Evolutionary conservation across 2,797 vertebrate species (phyloP), one percentile per base, ranked within the genome.

Genomic region (Momotus momota): DNA sequence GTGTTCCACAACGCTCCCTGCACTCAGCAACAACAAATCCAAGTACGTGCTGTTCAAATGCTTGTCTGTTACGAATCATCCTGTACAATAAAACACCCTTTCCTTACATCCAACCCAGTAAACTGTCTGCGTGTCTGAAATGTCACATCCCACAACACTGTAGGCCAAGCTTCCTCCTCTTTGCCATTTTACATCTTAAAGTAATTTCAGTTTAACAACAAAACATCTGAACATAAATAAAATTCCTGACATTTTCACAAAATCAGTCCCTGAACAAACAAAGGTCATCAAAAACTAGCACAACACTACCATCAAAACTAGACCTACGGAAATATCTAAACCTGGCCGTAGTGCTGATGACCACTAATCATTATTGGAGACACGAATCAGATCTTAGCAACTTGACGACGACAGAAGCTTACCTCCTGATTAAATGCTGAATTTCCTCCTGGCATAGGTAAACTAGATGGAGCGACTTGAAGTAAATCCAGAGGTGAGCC

Each of bases 401-500:
- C 31, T 8, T 26, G 41, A 45, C 13, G 69, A 62, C 2, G 23
- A 52, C 27, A 51, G 46, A 67, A 40, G 12, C 18, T 62, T 94
- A 98, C 98, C 98, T 98, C 98, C 87, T 98, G 98, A 86, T 98
- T 98, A 93, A 98, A 98, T 5, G 90, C 78, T 3, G 98, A 97
- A 94, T 97, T 98, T 90, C 98, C 98, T 10, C 98, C 98, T 2
- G 98, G 98, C 98, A 98, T 98, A 67, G 98, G 98, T 49, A 98
- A 97, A 83, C 97, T 97, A 66, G 98, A 98, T 26, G 98, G 98
- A n/a, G 98, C 97, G 78, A 98, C 95, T 62, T 97, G 98, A 90
- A 98, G 97, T 91, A 98, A 97, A 82, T 98, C 98, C 96, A 98
- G 97, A 60, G 98, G 98, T 7, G 98, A 98, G 84, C 98, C 98